Conservation (phyloP, 2,113 vertebrate genomes). For the Misgurnus anguillicaudatus region DNA sequence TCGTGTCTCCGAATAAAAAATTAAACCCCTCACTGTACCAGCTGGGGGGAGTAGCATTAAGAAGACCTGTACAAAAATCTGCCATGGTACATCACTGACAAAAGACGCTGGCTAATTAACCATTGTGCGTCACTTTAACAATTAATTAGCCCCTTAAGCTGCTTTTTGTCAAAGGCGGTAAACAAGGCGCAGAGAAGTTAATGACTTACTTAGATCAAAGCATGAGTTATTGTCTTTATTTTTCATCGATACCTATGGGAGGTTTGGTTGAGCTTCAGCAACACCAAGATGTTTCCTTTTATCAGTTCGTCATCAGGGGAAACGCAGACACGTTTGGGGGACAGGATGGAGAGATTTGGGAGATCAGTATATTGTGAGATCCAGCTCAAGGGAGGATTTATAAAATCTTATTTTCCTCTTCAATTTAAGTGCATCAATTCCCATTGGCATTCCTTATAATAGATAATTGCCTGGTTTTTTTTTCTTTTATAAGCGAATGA, state of each 20-base stretch:
- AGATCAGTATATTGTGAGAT: slow-evolving; percentile 7
- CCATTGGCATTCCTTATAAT: neutral
- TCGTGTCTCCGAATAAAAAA: slow-evolving; percentile 11
- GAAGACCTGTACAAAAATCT: slow-evolving; percentile 37
- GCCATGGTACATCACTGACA: slow-evolving; percentile 54
- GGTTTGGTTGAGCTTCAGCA: slow-evolving; percentile 31
- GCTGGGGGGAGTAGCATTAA: neutral
- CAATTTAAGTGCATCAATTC: slow-evolving; percentile 30
- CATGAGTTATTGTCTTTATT: slow-evolving; percentile 42
- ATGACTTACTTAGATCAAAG: slow-evolving; percentile 57
- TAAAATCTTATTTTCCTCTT: slow-evolving; percentile 27
- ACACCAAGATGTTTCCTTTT: slow-evolving; percentile 44
- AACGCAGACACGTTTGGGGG: slow-evolving; percentile 35
- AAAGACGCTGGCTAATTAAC: slow-evolving; percentile 51
- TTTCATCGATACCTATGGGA: slow-evolving; percentile 52
- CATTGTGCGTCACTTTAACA: slow-evolving; percentile 54
- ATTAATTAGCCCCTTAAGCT: slow-evolving; percentile 61
- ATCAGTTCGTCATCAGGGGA: slow-evolving; percentile 46
- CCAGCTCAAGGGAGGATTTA: slow-evolving; percentile 42
- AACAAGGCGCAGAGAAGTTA: slow-evolving; percentile 58
- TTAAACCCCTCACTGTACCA: neutral
- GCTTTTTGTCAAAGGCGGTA: slow-evolving; percentile 56
- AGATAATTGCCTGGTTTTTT: slow-evolving; percentile 18
- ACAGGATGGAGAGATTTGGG: slow-evolving; percentile 19
- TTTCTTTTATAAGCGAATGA: slow-evolving; percentile 12